Evolutionary conservation across 2,113 vertebrate species (phyloP), one percentile per base, ranked within the genome.

Genomic region (Upupa epops): DNA sequence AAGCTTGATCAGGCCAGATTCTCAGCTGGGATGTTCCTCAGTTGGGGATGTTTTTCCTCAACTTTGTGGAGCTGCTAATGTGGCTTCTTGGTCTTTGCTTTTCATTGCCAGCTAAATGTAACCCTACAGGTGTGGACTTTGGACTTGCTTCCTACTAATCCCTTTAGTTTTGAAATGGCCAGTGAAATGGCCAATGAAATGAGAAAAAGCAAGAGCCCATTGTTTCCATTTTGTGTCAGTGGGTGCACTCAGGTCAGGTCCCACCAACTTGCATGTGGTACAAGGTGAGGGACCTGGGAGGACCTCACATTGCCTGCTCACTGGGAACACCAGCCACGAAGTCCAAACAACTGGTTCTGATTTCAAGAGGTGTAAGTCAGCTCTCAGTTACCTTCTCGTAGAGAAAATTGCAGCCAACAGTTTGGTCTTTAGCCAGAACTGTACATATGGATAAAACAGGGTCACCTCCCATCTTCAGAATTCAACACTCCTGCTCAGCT

Each of bases 381-480:
- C 48, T 91, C 40, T 89, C 46, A 42, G 89, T 96, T 89, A 90
- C 45, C 63, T 69, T 83, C 24, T 83, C 3, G 0, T 73, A n/a
- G 94, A 68, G 46, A 59, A 71, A 94, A 90, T 6, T 69, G 91
- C 83, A 95, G 93, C 83, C 85, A 84, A 51, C 63, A 85, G 78
- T 74, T 74, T 89, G 93, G 81, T 83, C 49, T 40, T 31, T 46
- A 48, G 89, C 92, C 87, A 93, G 87, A 85, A 71, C 22, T 6
- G 6, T 91, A 65, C 72, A 87, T 48, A 92, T 21, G 29, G 90
- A 93, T 83, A 49, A 95, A 97, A 95, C 7, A 63, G 87, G 94
- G 93, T 93, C 92, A 96, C 72, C 91, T 96, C 92, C 63, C 82
- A 2, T 85, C 56, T 92, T 74, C 31, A 91, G 86, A 94, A 79